A percentile compares a stretch with the other conserved stretches of the same genome.
Evolutionary conservation across 2,113 vertebrate genomes (phyloP).

Genomic region (Pedetes capensis): DNA sequence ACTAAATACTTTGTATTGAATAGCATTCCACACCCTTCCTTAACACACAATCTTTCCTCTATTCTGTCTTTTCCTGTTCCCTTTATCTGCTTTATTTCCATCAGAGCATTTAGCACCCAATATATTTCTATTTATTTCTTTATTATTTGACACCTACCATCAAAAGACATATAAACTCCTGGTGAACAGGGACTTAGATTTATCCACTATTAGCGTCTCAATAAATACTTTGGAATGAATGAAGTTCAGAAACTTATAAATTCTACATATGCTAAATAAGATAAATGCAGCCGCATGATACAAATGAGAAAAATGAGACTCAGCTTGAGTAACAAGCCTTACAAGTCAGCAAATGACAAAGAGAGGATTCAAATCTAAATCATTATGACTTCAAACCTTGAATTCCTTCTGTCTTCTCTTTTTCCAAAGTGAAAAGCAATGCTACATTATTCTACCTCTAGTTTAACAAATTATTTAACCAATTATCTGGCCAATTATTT

Average conservation of each 20-base stretch:
- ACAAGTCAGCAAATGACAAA: not conserved
- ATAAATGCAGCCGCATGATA: not conserved
- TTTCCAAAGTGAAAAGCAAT: not conserved
- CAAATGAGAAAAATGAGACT: not conserved
- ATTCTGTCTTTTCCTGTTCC: not conserved
- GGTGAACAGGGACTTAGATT: not conserved
- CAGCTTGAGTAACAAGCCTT: not conserved
- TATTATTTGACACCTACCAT: not conserved
- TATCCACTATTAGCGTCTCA: not conserved
- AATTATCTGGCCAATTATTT: conserved; percentile 1
- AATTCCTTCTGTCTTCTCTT: not conserved
- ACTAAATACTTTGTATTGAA: not conserved
- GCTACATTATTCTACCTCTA: not conserved
- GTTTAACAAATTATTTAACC: not conserved
- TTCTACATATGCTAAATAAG: not conserved
- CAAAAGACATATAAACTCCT: not conserved
- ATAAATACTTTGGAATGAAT: not conserved
- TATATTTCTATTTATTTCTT: not conserved
- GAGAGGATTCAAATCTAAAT: not conserved
- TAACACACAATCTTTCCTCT: not conserved
- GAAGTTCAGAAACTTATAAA: not conserved
- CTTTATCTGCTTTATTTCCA: not conserved
- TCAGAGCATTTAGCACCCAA: not conserved
- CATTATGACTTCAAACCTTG: not conserved
- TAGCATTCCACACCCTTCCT: not conserved